These are phyloP conservation scores for Merodon equestris DNA, from an alignment of 2,888 invertebrate species.

Conservation along the genomic window DNA sequence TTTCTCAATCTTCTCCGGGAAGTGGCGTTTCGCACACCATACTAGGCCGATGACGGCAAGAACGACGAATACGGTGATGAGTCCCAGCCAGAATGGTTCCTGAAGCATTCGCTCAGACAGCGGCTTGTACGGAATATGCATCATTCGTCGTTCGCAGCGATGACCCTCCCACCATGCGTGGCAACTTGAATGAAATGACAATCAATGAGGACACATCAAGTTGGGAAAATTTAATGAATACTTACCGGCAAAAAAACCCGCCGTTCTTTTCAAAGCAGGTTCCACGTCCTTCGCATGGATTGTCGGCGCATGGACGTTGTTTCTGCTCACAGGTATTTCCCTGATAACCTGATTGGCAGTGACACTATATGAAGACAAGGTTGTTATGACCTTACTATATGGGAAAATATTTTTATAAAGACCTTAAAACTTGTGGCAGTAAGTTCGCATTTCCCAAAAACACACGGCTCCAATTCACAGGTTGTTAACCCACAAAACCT, in stretches of 20 bases:
- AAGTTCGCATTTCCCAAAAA: conserved; percentile 80
- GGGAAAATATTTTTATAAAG: conserved; percentile 2
- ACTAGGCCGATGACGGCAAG: conserved; percentile 88
- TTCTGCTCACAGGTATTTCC: conserved; percentile 85
- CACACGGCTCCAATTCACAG: conserved; percentile 84
- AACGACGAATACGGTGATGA: conserved; percentile 90
- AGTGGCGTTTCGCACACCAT: conserved; percentile 91
- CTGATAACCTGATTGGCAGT: conserved; percentile 84
- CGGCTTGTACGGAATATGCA: conserved; percentile 85
- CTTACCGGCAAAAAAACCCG: conserved; percentile 83
- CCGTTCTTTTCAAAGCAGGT: conserved; percentile 85
- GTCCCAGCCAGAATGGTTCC: conserved; percentile 93
- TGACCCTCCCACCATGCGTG: conserved; percentile 87
- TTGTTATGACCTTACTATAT: too few species aligned
- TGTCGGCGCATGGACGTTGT: conserved; percentile 84
- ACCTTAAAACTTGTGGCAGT: conserved; percentile 77
- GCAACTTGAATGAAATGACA: conserved; percentile 78
- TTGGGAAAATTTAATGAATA: neutral
- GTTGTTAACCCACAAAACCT: conserved; percentile 87
- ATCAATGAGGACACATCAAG: neutral
- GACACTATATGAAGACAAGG: conserved; percentile 79
- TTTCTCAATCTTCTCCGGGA: conserved; percentile 91
- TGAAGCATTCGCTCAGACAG: conserved; percentile 90
- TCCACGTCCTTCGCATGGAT: conserved; percentile 88
- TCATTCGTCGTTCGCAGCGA: conserved; percentile 85